phyloP scores from a whole-genome alignment of 2,888 invertebrate genomes.

The Notodonta ziczac region DNA sequence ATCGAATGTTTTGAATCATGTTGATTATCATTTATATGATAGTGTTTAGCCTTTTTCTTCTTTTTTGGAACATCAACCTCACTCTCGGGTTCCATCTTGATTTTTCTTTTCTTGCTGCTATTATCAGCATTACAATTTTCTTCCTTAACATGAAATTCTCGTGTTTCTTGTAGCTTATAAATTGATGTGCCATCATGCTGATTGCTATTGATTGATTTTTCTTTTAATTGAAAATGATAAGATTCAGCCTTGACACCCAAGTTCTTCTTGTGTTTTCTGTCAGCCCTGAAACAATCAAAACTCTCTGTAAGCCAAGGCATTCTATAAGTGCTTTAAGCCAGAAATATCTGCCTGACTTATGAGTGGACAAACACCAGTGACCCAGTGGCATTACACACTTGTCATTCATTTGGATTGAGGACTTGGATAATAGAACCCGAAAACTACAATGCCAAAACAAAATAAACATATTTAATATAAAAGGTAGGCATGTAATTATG shows the following conservation, averaged over 20 bases:
- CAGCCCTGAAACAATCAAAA: constrained; percentile 27
- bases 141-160: constrained; percentile 22
- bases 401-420: no score
- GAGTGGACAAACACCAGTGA: no score
- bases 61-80: constrained; percentile 45
- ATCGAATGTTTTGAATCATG: constrained; percentile 17
- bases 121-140: constrained; percentile 21
- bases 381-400: no score
- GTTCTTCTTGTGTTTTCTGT: constrained; percentile 9
- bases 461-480: no score
- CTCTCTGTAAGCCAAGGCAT: no score
- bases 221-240: constrained; percentile 26
- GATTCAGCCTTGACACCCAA: constrained; percentile 28
- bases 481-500: no score
- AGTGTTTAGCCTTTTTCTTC: constrained; percentile 31
- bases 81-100: constrained; percentile 57
- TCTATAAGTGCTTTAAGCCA: no score
- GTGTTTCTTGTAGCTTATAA: not conserved
- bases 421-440: no score
- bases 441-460: no score
- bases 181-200: not conserved
- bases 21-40: constrained; percentile 22
- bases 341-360: no score
- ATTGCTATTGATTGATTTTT: constrained; percentile 15
- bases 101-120: constrained; percentile 33